These are phyloP conservation scores for Saxicola maurus DNA, from an alignment of 2,797 vertebrate species.

Conservation along the genomic window DNA sequence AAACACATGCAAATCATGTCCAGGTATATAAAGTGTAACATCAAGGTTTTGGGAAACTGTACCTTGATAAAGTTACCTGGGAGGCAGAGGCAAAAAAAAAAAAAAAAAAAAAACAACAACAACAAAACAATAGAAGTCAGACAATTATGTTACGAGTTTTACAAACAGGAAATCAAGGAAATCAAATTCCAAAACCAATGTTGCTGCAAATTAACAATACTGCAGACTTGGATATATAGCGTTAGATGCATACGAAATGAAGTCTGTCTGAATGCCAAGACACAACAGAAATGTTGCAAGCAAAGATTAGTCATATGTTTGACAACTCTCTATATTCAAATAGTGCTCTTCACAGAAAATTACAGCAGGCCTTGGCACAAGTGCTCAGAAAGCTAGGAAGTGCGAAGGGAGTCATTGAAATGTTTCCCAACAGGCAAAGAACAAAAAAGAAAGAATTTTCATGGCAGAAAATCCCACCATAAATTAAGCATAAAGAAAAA, in stretches of 20 bases:
- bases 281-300: constrained; percentile 35
- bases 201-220: neutral
- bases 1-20: neutral
- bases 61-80: neutral
- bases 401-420: neutral
- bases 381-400: neutral
- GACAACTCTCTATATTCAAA: constrained; percentile 20
- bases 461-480: neutral
- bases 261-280: constrained; percentile 17
- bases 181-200: neutral
- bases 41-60: neutral
- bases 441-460: neutral
- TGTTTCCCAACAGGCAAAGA: neutral
- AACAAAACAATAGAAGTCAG: neutral
- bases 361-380: neutral
- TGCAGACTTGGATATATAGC: neutral
- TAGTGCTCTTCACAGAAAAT: constrained; percentile 2
- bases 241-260: neutral
- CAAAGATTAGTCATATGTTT: constrained; percentile 28
- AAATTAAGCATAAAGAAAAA: neutral
- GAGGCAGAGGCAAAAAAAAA: too few relatives aligned
- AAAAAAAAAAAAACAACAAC: too few relatives aligned
- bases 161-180: neutral
- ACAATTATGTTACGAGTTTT: neutral
- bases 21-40: neutral